These are phyloP conservation scores for Castor canadensis DNA, from an alignment of 2,113 vertebrate genomes.

Conservation along the genomic window DNA sequence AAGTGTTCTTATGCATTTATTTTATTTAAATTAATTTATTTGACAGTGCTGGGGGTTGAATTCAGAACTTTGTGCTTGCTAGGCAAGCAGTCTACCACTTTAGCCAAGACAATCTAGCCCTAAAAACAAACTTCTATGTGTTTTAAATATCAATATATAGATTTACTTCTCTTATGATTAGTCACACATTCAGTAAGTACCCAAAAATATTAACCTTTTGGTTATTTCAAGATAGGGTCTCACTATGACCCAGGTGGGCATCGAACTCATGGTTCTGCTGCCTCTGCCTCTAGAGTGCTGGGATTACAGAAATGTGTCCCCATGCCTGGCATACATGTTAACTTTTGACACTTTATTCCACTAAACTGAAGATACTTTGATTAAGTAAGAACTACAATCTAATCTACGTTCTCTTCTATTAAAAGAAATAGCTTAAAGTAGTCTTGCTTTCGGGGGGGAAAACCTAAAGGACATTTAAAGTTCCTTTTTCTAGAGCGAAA, in stretches of 20 bases:
- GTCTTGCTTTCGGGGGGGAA: not conserved
- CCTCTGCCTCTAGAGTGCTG: not conserved
- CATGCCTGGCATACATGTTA: not conserved
- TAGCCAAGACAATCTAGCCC: too few relatives aligned
- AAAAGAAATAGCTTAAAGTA: not conserved
- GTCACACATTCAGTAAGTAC: not conserved
- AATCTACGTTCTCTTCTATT: not conserved
- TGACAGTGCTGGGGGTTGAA: too few relatives aligned
- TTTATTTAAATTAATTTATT: too few relatives aligned
- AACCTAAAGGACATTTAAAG: not conserved
- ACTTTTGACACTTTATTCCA: not conserved
- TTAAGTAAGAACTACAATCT: not conserved
- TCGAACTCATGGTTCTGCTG: not conserved
- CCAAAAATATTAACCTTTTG: not conserved
- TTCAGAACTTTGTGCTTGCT: too few relatives aligned
- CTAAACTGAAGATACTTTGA: not conserved
- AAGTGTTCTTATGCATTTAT: not conserved
- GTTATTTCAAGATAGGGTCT: not conserved
- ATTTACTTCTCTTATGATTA: not conserved
- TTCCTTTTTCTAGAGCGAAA: constrained; percentile 37
- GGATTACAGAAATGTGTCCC: too few relatives aligned
- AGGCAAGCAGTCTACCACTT: not conserved
- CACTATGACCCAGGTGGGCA: not conserved
- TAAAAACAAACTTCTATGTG: not conserved
- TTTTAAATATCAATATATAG: not conserved